Evolutionary conservation across 1,140 invertebrate genomes (phyloP).

Genomic region (Piezodorus guildinii): DNA sequence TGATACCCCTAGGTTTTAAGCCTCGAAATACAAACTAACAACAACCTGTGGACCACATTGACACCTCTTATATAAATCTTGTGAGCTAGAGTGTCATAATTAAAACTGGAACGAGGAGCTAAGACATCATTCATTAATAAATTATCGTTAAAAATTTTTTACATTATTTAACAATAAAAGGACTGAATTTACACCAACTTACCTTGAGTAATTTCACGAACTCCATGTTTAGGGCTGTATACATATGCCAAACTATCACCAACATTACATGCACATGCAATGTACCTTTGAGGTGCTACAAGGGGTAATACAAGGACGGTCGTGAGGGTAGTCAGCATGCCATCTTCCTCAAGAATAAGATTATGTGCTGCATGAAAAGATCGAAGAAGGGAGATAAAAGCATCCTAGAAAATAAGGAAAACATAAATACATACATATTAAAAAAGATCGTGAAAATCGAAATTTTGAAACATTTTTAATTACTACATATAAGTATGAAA

Average conservation of each 20-base stretch:
- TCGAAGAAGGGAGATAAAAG: slow-evolving; percentile 65
- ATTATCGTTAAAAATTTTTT: no score
- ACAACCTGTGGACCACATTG: no score
- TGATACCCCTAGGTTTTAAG: no score
- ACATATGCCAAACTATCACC: slow-evolving; percentile 84
- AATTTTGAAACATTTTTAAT: no score
- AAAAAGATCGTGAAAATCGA: no score
- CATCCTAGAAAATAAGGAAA: slow-evolving; percentile 43
- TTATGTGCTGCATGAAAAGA: slow-evolving; percentile 81
- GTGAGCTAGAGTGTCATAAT: no score
- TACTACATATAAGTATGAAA: no score
- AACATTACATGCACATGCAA: slow-evolving; percentile 83
- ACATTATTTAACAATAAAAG: no score
- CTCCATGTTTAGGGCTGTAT: slow-evolving; percentile 64
- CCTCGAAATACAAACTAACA: no score
- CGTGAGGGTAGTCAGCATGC: slow-evolving; percentile 76
- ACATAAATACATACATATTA: neutral
- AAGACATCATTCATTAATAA: no score
- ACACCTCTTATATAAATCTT: no score
- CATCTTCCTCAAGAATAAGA: slow-evolving; percentile 74
- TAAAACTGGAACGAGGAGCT: neutral
- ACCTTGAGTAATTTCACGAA: slow-evolving; percentile 59
- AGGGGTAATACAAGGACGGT: slow-evolving; percentile 63
- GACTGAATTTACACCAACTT: slow-evolving; percentile 16
- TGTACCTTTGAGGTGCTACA: slow-evolving; percentile 42